Conservation (phyloP, 2,797 vertebrate species). For the Mallotus villosus region DNA sequence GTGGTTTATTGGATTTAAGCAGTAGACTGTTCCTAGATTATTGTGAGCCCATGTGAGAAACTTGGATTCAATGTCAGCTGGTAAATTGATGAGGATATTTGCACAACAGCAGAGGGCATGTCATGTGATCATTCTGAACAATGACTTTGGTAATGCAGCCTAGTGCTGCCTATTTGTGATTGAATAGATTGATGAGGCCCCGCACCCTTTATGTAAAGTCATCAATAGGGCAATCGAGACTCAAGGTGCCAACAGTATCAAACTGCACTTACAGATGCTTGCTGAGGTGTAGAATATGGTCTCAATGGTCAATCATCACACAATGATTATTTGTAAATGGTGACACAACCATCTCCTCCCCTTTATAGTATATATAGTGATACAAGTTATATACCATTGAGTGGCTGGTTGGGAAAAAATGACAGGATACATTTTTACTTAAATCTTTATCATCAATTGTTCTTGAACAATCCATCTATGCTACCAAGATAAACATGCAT, state of each 20-base stretch:
- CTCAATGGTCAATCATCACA: background rate
- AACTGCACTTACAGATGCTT: background rate
- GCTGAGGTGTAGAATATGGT: background rate
- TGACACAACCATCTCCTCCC: too few relatives aligned
- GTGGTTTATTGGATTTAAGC: background rate
- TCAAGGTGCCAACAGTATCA: background rate
- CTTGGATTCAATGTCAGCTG: background rate
- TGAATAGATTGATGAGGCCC: slow-evolving; percentile 14
- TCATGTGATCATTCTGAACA: background rate
- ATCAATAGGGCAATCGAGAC: background rate
- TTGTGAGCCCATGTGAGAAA: too few relatives aligned
- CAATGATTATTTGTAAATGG: too few relatives aligned
- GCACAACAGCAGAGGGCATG: background rate
- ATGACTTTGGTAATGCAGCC: background rate
- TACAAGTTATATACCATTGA: background rate
- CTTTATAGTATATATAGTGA: too few relatives aligned
- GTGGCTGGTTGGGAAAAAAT: slow-evolving; percentile 17
- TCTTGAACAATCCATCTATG: slow-evolving; percentile 89
- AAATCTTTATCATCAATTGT: slow-evolving; percentile 70
- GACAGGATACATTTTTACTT: slow-evolving; percentile 76
- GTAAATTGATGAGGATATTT: slow-evolving; percentile 2
- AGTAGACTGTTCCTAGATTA: background rate
- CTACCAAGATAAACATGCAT: slow-evolving; percentile 93
- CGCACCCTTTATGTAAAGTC: background rate
- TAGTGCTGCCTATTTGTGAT: slow-evolving; percentile 10